Conservation (phyloP, 1,140 invertebrate species). For the Teleogryllus occipitalis region DNA sequence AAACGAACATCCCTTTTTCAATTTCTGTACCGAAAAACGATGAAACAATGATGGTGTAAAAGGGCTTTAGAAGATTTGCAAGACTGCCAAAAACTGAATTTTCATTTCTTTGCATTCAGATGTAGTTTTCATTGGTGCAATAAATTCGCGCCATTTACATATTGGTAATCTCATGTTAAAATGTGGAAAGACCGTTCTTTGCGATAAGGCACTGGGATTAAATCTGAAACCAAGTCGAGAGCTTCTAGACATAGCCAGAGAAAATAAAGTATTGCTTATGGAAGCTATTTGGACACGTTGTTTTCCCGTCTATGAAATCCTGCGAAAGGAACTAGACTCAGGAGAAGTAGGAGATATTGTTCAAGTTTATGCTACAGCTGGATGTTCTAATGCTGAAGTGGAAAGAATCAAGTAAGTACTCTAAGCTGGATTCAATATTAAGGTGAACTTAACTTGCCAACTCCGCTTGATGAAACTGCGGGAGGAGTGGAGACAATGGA, state of each 20-base stretch:
- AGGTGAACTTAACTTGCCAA: too few relatives aligned
- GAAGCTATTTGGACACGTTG: conserved; percentile 79
- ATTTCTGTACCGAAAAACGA: too few relatives aligned
- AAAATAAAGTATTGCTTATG: conserved; percentile 68
- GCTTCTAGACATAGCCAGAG: conserved; percentile 47
- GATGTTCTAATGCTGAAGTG: conserved; percentile 44
- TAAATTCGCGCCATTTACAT: conserved; percentile 60
- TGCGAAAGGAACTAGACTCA: conserved; percentile 49
- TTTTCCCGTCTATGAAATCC: conserved; percentile 61
- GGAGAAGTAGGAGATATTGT: conserved; percentile 62
- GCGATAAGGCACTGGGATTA: conserved; percentile 74
- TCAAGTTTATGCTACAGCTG: conserved; percentile 59
- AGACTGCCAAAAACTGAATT: too few relatives aligned
- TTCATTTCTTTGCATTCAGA: conserved; percentile 44
- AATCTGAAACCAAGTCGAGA: conserved; percentile 55
- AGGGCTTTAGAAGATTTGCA: too few relatives aligned
- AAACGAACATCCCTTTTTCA: too few relatives aligned
- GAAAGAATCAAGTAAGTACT: conserved; percentile 51
- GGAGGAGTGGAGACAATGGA: too few relatives aligned
- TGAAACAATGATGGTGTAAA: too few relatives aligned
- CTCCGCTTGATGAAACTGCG: too few relatives aligned
- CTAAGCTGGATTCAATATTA: too few relatives aligned
- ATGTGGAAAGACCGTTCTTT: conserved; percentile 70
- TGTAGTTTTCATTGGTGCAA: conserved; percentile 65
- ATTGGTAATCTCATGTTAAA: conserved; percentile 59